Base-by-base conservation (phyloP, 2,888 invertebrate species). In the Criorhina ranunculi region DNA sequence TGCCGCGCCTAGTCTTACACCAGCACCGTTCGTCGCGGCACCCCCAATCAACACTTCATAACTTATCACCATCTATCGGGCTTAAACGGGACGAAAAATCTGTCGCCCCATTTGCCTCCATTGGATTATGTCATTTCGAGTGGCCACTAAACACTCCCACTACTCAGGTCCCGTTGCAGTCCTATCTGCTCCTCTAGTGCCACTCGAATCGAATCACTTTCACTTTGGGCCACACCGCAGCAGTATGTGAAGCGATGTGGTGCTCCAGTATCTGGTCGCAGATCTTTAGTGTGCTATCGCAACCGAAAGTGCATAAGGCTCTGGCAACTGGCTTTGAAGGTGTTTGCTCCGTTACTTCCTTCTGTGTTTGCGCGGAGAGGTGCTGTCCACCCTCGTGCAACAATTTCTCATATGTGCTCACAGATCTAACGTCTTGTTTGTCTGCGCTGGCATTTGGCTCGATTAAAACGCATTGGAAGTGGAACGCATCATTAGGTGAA, bases 101-200 rank as follows among this genome's bases (percentile, higher is more conserved):
- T 70, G 81, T 81, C 76, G 81, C 81, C 75, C 79, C 80, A 80
- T 80, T 80, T 80, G 75, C 75, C 70, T 76, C n/a, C 69, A 64
- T 81, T 81, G 69, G 76, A 81, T 81, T 81, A 81, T 81, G 81
- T 81, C 76, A 81, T 70, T 70, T 64, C 35, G 55, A 81, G 80
- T 15, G 53, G 62, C 49, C 40, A 57, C 57, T 57, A 64, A 76
- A 59, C 76, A 81, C 81, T 81, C 76, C 76, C 81, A 81, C 81
- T 75, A 75, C 40, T 24, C 15, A 8, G 11, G 35, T 46, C 46
- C 53, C 67, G 51, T 19, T 59, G 49, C 37, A 62, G 40, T 75
- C 80, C 73, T 62, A 78, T 55, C 53, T 69, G 51, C 35, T 46
- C 55, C 60, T n/a, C n/a, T 11, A 24, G 35, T 19, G 33, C 51